A percentile compares a stretch with the other conserved stretches of the same genome.
These are phyloP conservation scores for Semicossyphus pulcher DNA, from an alignment of 2,113 vertebrate species.

Conservation along the genomic window DNA sequence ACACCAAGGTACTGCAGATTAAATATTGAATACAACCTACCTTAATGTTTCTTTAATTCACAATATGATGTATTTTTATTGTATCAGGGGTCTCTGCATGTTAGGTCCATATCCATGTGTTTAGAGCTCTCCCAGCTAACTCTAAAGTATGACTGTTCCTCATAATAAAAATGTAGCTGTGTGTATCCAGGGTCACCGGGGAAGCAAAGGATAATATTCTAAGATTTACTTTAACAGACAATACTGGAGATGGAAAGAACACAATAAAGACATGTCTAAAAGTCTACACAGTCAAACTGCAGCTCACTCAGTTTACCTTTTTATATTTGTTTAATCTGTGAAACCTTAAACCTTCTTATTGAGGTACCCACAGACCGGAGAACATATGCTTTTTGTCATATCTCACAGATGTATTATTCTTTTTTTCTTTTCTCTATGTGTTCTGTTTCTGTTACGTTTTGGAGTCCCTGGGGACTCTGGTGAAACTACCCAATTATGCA, in stretches of 20 bases:
- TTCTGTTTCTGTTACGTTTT: not conserved
- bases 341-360: not conserved
- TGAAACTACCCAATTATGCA: not conserved
- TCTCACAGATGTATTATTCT: no score
- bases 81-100: constrained; percentile 8
- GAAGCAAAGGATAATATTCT: constrained; percentile 4
- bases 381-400: not conserved
- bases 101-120: not conserved
- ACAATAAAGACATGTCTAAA: not conserved
- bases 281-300: not conserved
- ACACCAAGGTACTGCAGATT: constrained; percentile 29
- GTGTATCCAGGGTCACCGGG: not conserved
- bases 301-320: not conserved
- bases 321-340: not conserved
- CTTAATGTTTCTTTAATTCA: constrained; percentile 54
- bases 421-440: no score
- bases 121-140: not conserved
- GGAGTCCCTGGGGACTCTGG: not conserved
- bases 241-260: not conserved
- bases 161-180: constrained; percentile 17
- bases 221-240: not conserved
- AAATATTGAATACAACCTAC: constrained; percentile 55
- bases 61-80: constrained; percentile 28
- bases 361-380: not conserved
- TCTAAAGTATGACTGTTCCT: not conserved